Conservation (phyloP, 2,797 vertebrate genomes). For the Muscicapa striata region DNA sequence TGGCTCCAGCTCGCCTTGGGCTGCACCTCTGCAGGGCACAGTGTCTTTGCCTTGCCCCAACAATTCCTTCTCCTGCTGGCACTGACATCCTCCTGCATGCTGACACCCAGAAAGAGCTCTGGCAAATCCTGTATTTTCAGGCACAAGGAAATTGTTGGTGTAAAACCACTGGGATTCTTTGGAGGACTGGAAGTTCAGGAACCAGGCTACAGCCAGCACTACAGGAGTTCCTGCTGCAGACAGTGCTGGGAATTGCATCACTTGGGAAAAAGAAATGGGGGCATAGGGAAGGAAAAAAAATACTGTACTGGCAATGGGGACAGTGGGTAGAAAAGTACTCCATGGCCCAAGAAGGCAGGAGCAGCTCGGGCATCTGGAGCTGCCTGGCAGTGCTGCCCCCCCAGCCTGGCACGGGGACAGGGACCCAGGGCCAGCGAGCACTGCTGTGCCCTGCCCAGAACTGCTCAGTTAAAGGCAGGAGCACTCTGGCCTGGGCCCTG, state of each 20-base stretch:
- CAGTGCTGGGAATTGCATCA: background rate
- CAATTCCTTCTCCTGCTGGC: background rate
- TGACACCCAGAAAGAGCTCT: background rate
- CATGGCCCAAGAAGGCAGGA: background rate
- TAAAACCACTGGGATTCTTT: background rate
- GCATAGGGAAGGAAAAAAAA: no score
- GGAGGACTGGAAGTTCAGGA: background rate
- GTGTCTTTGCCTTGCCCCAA: background rate
- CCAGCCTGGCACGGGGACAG: fast-evolving
- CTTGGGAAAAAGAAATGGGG: background rate
- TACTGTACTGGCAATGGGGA: background rate
- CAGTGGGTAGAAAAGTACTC: background rate
- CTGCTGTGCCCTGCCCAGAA: background rate
- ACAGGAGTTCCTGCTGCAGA: background rate
- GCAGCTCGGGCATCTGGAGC: background rate
- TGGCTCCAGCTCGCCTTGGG: background rate
- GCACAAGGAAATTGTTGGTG: background rate
- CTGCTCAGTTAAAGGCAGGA: background rate
- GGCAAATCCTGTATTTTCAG: background rate
- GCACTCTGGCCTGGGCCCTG: fast-evolving
- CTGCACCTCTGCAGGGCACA: background rate
- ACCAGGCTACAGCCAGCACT: background rate
- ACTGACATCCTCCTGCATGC: background rate
- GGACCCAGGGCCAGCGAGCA: fast-evolving
- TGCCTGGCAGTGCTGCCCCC: background rate